A percentile compares a stretch with the other conserved stretches of the same genome.
Conservation (phyloP, 2,888 invertebrate species). For the Homarus gammarus region DNA sequence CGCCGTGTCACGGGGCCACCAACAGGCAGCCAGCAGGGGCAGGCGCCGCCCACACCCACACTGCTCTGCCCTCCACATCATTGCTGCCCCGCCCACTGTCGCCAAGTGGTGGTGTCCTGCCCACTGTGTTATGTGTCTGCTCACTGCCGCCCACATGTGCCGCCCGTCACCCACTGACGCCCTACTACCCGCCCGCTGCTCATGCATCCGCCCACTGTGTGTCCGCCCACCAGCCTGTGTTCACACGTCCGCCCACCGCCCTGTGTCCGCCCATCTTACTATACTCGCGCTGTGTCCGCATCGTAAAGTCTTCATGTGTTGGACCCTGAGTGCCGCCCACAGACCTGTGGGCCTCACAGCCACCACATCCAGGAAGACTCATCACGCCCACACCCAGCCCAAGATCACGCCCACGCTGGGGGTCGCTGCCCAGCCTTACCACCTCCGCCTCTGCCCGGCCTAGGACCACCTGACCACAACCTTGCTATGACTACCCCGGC, state of each 20-base stretch:
- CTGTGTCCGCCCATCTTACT: slow-evolving; percentile 56
- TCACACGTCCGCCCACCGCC: slow-evolving; percentile 68
- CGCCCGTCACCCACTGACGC: slow-evolving; percentile 33
- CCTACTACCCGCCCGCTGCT: slow-evolving; percentile 58
- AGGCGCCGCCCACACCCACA: slow-evolving; percentile 34
- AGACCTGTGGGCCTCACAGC: not conserved
- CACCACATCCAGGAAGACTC: slow-evolving; percentile 1
- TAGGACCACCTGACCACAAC: not conserved
- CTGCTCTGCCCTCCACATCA: not conserved
- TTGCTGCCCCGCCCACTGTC: slow-evolving; percentile 1
- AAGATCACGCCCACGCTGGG: slow-evolving; percentile 24
- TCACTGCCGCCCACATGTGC: slow-evolving; percentile 49
- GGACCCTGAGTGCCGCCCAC: slow-evolving; percentile 7
- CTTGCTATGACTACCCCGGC: not conserved
- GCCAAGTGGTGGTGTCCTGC: slow-evolving; percentile 41
- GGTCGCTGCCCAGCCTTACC: slow-evolving; percentile 1
- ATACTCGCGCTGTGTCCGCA: slow-evolving; percentile 47
- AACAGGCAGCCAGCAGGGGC: slow-evolving; percentile 8
- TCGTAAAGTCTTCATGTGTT: slow-evolving; percentile 12
- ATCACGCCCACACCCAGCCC: slow-evolving; percentile 20
- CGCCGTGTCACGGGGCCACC: slow-evolving; percentile 28
- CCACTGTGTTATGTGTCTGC: slow-evolving; percentile 38
- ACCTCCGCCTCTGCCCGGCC: slow-evolving; percentile 20
- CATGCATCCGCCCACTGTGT: slow-evolving; percentile 62
- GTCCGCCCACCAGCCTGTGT: slow-evolving; percentile 73